Base-by-base conservation (phyloP, 2,113 vertebrate species). In the Gambusia holbrooki region DNA sequence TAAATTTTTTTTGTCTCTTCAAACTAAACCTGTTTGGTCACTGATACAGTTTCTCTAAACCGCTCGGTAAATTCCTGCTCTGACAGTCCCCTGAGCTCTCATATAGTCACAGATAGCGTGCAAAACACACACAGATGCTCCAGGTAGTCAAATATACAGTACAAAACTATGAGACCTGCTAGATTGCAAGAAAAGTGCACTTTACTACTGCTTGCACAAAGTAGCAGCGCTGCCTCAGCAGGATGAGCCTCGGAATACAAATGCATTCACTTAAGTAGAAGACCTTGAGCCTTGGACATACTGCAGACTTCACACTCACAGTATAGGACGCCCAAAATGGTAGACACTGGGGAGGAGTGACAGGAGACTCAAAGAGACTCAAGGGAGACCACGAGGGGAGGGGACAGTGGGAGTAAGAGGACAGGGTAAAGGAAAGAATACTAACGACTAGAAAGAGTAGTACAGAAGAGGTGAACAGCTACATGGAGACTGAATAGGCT, bases 261-360 rank as follows among this genome's bases (percentile, higher is more conserved):
- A 90, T 75, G 84, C 74, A 80, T 77, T 48, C 66, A 76, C 42
- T 76, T 80, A 81, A 85, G 74, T 84, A 86, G 37, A 78, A 88
- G 90, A 90, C 86, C 89, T 90, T 87, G 86, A 88, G 87, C 84
- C 73, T 74, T 76, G 9, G 45, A 74, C 75, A 68, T 25, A 69
- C 58, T 69, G 71, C 72, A 77, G 62, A 82, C 74, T 84, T 86
- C 63, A 82, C 67, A 74, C 73, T 75, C 69, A 83, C 82, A 71
- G 30, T 51, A 62, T 58, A 74, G 65, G 62, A 35, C 64, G 19
- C 30, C 73, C 78, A 37, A 74, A 68, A 74, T 51, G 61, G 79
- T 51, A 74, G 79, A 71, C 71, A 72, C 45, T 32, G 72, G 48
- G 72, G 45, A 40, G 62, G 75, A 85, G 29, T 30, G 74, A 81